Evolutionary conservation across 1,140 invertebrate genomes (phyloP).

Genomic region (Drosophila oshimai): DNA sequence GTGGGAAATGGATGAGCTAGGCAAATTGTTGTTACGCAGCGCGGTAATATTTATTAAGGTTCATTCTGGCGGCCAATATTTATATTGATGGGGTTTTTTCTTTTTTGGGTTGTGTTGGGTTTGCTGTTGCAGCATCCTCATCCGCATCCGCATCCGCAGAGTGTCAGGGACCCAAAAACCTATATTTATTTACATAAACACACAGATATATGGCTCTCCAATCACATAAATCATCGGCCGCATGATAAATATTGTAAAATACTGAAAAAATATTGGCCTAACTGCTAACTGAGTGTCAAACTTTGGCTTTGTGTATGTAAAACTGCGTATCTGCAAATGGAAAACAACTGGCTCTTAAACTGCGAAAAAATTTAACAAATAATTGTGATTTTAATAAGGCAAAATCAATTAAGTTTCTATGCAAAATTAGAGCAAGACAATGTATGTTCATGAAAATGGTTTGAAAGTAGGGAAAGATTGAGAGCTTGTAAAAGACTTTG

Average conservation of each 20-base stretch:
- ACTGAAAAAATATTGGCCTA: slow-evolving; percentile 42
- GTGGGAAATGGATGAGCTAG: background rate
- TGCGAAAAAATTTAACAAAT: no score
- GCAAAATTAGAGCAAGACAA: no score
- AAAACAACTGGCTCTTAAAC: background rate
- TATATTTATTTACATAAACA: slow-evolving; percentile 25
- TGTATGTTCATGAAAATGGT: no score
- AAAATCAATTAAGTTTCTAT: no score
- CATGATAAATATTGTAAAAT: slow-evolving; percentile 68
- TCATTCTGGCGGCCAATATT: slow-evolving; percentile 14
- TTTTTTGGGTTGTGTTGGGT: background rate
- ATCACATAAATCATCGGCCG: slow-evolving; percentile 59
- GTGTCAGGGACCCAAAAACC: background rate
- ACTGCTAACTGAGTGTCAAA: slow-evolving; percentile 22
- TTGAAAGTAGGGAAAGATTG: no score
- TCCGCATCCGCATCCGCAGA: slow-evolving; percentile 48
- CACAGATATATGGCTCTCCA: slow-evolving; percentile 13
- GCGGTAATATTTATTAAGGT: slow-evolving; percentile 55
- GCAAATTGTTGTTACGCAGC: slow-evolving; percentile 23
- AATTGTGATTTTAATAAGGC: background rate
- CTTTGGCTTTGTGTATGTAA: background rate
- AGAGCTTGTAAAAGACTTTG: no score
- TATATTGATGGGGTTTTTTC: slow-evolving; percentile 24
- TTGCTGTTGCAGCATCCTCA: slow-evolving; percentile 6
- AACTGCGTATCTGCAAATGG: background rate